Base-by-base conservation (phyloP, 2,113 vertebrate genomes). In the Calypte anna region DNA sequence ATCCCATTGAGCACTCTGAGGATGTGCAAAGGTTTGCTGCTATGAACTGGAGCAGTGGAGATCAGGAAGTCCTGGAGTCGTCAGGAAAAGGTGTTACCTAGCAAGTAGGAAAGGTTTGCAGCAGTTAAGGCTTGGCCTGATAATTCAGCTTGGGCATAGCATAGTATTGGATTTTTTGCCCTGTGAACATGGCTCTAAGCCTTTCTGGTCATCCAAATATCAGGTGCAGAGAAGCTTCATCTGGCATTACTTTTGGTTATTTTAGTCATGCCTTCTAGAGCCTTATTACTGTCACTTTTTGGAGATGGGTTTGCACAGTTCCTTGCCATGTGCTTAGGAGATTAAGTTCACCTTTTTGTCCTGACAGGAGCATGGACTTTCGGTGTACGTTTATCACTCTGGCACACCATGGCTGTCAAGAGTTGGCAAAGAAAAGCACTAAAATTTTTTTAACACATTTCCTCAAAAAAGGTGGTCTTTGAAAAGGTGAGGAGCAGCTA, bases 21-120 rank as follows among this genome's bases (percentile, higher is more conserved):
- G 61, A 53, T 44, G 38, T 76, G 25, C 3, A 30, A 14, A 6
- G 6, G 1, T 62, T 3, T 5, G 2, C 24, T 61, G 20, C 36
- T 0, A 0, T 24, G 23, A 81, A 12, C 36, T 40, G 50, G 27
- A 58, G 31, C 25, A 31, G 25, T 1, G 5, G 19, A 3, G 6
- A 24, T 78, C 46, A 43, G 31, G 17, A 69, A 44, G 11, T 30
- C 46, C 38, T 22, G 51, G 10, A 70, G 30, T 46, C 3, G 6
- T 4, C 11, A 50, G 43, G 30, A 68, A 28, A 50, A 36, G 3
- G 6, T 81, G 89, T 89, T 84, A 30, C 10, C 21, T 50, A 18
- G 27, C 19, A 66, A 20, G 31, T 33, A 22, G 28, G 76, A 28
- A 2, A 66, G 25, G 33, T 33, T 33, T 64, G 28, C 38, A 80